Evolutionary conservation across 2,113 vertebrate genomes (phyloP).

Genomic region (Ammodramus savannarum): DNA sequence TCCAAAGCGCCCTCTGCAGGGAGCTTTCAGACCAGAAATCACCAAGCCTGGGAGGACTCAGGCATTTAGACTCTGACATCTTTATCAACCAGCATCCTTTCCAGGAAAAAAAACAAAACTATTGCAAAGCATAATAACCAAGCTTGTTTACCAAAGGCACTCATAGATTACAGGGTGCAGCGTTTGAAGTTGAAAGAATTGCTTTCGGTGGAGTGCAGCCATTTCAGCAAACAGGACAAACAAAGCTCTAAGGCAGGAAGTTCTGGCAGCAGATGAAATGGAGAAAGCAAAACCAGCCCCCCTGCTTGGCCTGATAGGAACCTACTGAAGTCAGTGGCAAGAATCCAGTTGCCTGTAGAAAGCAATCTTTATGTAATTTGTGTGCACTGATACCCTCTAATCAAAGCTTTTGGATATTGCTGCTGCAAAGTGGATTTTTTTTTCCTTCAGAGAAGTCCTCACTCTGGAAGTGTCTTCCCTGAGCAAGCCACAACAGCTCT

Average conservation of each 20-base stretch:
- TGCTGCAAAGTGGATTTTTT: background rate
- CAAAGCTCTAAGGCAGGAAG: constrained; percentile 21
- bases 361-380: background rate
- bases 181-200: constrained; percentile 24
- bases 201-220: background rate
- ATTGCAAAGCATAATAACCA: background rate
- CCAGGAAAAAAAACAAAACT: background rate
- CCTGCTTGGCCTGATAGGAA: background rate
- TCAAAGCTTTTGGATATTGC: background rate
- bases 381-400: background rate
- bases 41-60: background rate
- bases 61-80: background rate
- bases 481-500: background rate
- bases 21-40: background rate
- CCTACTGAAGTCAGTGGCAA: constrained; percentile 5
- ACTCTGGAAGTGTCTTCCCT: background rate
- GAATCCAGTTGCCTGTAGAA: background rate
- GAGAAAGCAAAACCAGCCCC: background rate
- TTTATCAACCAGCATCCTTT: background rate
- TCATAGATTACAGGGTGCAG: background rate
- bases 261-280: constrained; percentile 35
- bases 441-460: background rate
- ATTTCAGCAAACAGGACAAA: constrained; percentile 21
- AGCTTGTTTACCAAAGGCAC: background rate
- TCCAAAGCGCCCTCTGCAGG: background rate